These are phyloP conservation scores for Latrodectus geometricus DNA, from an alignment of 1,140 invertebrate species.

Conservation along the genomic window DNA sequence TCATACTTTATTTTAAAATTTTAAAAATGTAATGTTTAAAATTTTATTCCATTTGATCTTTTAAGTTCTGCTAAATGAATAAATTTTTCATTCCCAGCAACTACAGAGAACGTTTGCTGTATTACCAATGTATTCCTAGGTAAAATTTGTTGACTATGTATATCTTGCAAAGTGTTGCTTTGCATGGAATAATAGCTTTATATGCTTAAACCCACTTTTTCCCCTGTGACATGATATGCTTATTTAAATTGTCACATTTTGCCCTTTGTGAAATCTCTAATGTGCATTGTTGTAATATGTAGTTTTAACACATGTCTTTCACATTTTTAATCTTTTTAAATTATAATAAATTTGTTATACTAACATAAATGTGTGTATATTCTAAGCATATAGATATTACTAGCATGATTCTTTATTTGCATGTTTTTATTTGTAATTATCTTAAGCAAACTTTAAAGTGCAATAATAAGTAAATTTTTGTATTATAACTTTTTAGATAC, in stretches of 20 bases:
- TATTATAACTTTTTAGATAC: constrained; percentile 34
- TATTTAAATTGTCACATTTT: too few species aligned
- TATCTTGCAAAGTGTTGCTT: constrained; percentile 33
- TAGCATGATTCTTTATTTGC: not conserved
- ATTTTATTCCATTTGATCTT: not conserved
- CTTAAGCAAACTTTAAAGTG: not conserved
- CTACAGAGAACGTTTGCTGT: constrained; percentile 62
- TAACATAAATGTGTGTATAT: too few species aligned
- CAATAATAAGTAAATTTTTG: not conserved
- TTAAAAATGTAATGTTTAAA: not conserved
- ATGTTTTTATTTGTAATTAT: not conserved
- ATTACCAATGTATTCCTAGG: constrained; percentile 60
- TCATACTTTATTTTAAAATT: not conserved
- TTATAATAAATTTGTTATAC: too few species aligned
- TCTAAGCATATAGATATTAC: not conserved
- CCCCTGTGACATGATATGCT: too few species aligned
- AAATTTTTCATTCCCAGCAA: constrained; percentile 51
- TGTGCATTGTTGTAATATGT: too few species aligned
- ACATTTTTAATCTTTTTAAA: too few species aligned
- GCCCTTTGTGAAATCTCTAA: too few species aligned
- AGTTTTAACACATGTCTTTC: too few species aligned
- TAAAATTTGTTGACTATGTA: constrained; percentile 37
- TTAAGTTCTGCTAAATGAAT: not conserved
- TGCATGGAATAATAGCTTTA: constrained; percentile 18
- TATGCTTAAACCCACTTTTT: too few species aligned